Evolutionary conservation across 2,797 vertebrate genomes (phyloP).

Genomic region (Crenichthys baileyi): DNA sequence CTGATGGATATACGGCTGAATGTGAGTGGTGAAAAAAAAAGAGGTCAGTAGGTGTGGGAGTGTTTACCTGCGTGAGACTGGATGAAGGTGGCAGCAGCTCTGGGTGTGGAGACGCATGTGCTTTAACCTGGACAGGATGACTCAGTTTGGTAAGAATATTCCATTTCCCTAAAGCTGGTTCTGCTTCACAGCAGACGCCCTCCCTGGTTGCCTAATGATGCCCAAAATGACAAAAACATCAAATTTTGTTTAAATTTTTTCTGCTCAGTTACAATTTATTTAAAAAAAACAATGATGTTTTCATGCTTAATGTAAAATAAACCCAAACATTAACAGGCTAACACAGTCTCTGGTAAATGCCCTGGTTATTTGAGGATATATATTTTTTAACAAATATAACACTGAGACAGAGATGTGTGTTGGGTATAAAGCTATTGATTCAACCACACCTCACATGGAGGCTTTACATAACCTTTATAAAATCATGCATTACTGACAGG

Average conservation of each 20-base stretch:
- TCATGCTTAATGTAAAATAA: not conserved
- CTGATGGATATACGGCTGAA: conserved; percentile 7
- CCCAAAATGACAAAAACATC: conserved; percentile 28
- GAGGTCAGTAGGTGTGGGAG: conserved; percentile 21
- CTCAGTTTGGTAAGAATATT: conserved; percentile 48
- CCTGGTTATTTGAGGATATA: conserved; percentile 17
- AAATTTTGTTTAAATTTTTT: not conserved
- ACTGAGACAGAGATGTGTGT: conserved; percentile 23
- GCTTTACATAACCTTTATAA: conserved; percentile 35
- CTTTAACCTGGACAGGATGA: conserved; percentile 5
- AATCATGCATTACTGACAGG: not conserved
- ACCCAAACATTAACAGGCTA: not conserved
- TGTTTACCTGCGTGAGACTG: conserved; percentile 48
- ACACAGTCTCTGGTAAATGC: not conserved
- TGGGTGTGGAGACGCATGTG: conserved; percentile 27
- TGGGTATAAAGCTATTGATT: conserved; percentile 51
- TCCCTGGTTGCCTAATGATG: conserved; percentile 62
- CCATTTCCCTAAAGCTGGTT: conserved; percentile 58
- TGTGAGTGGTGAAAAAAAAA: conserved; percentile 4
- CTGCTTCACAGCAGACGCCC: conserved; percentile 39
- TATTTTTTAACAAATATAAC: conserved; percentile 22
- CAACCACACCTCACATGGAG: conserved; percentile 48
- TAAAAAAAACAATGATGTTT: too few species aligned
- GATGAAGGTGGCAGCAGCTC: conserved; percentile 42
- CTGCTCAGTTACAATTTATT: not conserved